Evolutionary conservation across 2,797 vertebrate species (phyloP).

Genomic region (Galagoides demidoff): DNA sequence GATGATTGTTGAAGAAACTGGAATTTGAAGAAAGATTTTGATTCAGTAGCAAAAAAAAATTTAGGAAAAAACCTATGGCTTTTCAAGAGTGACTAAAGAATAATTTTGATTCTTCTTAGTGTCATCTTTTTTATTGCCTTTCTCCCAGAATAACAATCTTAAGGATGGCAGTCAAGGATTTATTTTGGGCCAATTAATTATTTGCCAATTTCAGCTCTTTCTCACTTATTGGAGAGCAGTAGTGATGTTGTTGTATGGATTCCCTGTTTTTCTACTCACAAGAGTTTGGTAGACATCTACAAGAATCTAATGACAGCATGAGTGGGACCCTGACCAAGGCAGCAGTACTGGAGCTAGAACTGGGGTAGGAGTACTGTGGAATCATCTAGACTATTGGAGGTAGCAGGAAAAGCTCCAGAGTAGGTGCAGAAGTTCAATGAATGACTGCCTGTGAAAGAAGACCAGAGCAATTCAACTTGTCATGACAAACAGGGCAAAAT

Average conservation of each 20-base stretch:
- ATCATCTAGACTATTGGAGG: rapidly evolving
- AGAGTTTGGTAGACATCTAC: not conserved
- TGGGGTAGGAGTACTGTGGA: rapidly evolving
- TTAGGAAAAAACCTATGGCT: not conserved
- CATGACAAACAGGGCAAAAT: not conserved
- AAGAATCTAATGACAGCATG: too few relatives aligned
- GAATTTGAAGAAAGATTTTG: not conserved
- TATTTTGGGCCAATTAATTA: not conserved
- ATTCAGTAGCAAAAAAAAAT: not conserved
- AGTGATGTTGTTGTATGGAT: not conserved
- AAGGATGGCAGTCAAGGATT: not conserved
- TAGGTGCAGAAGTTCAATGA: not conserved
- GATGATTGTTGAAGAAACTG: not conserved
- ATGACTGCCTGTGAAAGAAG: not conserved
- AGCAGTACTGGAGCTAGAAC: rapidly evolving
- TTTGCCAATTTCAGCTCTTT: not conserved
- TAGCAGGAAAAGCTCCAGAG: not conserved
- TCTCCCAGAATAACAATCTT: not conserved
- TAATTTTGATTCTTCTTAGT: not conserved
- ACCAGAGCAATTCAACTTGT: not conserved
- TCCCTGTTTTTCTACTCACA: not conserved
- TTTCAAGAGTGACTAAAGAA: not conserved
- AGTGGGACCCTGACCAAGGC: not conserved
- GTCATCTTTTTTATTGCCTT: not conserved
- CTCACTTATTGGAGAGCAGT: not conserved